Conservation (phyloP, 1,140 invertebrate genomes). For the Solenopsis fugax region DNA sequence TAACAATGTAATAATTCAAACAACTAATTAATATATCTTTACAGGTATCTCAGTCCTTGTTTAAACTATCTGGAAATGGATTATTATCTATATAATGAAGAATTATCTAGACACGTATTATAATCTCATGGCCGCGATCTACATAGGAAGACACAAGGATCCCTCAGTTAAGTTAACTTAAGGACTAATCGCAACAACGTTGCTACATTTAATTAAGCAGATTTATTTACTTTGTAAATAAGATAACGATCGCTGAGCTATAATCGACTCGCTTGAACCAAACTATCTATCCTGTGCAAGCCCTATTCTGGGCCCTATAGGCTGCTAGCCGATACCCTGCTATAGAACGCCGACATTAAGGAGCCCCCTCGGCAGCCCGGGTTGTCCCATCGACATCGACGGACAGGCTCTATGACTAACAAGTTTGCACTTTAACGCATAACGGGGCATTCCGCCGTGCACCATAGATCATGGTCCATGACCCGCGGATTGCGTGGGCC, state of each 20-base stretch:
- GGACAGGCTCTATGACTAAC: constrained; percentile 83
- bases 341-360: constrained; percentile 51
- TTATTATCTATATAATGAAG: background rate
- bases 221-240: constrained; percentile 28
- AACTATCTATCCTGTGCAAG: background rate
- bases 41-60: background rate
- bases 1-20: background rate
- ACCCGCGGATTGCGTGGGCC: constrained; percentile 83
- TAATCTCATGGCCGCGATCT: background rate
- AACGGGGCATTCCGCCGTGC: constrained; percentile 82
- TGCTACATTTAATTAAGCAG: background rate
- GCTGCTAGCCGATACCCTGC: constrained; percentile 57
- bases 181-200: background rate
- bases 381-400: constrained; percentile 76
- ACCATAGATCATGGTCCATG: constrained; percentile 85
- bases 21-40: background rate
- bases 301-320: background rate
- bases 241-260: constrained; percentile 4
- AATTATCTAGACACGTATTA: background rate
- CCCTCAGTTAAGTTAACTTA: background rate
- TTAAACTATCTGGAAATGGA: background rate
- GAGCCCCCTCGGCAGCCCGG: constrained; percentile 64
- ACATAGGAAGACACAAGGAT: constrained; percentile 2
- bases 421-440: constrained; percentile 86
- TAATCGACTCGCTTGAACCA: constrained; percentile 6